A percentile compares a stretch with the other conserved stretches of the same genome.
phyloP scores from a whole-genome alignment of 2,113 vertebrate genomes.

The Myrmecophaga tridactyla region DNA sequence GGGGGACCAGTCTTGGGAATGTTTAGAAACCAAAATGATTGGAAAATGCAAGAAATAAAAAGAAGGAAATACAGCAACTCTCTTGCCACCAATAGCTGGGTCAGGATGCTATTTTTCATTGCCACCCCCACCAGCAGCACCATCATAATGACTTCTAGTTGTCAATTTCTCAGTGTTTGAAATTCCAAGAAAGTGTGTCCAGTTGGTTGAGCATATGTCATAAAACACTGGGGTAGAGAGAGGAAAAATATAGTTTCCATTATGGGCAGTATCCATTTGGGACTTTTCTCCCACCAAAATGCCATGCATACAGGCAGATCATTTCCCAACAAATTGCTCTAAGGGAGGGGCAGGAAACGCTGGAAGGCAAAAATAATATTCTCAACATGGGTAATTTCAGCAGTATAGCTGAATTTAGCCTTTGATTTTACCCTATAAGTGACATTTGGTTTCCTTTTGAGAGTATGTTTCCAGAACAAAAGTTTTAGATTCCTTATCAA shows the following conservation, averaged over 20 bases:
- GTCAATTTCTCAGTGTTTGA: not conserved
- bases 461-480: not conserved
- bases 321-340: not conserved
- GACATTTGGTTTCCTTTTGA: not conserved
- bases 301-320: not conserved
- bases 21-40: not conserved
- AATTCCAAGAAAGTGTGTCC: not conserved
- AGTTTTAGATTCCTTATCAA: not conserved
- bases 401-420: not conserved
- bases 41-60: not conserved
- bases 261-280: not conserved
- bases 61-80: not conserved
- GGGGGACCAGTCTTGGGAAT: not conserved
- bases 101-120: not conserved
- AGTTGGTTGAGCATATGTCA: not conserved
- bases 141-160: not conserved
- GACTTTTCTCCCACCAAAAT: not conserved
- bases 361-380: not conserved
- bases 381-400: not conserved
- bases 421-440: constrained; percentile 17
- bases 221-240: not conserved
- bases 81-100: not conserved
- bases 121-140: not conserved
- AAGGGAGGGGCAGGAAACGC: not conserved
- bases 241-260: not conserved